phyloP scores from a whole-genome alignment of 2,888 invertebrate species.

The Sepiola atlantica region DNA sequence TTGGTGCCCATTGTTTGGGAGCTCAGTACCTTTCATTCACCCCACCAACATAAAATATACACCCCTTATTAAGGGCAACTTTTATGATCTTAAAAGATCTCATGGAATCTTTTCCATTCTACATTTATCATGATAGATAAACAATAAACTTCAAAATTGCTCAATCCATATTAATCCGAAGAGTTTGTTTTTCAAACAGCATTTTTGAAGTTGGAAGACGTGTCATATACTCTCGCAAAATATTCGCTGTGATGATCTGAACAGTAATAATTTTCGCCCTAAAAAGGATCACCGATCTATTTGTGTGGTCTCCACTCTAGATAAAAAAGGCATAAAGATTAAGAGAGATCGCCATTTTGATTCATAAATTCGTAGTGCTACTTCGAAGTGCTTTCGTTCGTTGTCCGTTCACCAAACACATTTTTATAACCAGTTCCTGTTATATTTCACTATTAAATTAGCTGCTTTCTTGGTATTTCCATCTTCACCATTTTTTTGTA shows the following conservation, averaged over 20 bases:
- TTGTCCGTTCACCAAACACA: not conserved
- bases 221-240: no score
- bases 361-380: not conserved
- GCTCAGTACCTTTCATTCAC: no score
- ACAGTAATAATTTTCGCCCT: not conserved
- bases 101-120: no score
- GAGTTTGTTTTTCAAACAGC: no score
- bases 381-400: not conserved
- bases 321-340: not conserved
- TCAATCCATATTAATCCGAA: no score
- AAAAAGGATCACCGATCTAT: not conserved
- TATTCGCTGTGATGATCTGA: not conserved
- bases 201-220: no score
- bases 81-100: no score
- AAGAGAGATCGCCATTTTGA: not conserved
- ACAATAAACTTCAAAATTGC: no score
- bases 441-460: not conserved
- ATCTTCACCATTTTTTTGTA: not conserved
- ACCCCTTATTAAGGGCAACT: no score
- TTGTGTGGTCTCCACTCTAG: not conserved
- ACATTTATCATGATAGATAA: no score
- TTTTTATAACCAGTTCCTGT: not conserved
- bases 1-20: no score
- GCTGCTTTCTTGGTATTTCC: not conserved
- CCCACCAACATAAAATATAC: no score